These are phyloP conservation scores for Zosterops pallidus DNA, from an alignment of 2,113 vertebrate genomes.

Conservation along the genomic window DNA sequence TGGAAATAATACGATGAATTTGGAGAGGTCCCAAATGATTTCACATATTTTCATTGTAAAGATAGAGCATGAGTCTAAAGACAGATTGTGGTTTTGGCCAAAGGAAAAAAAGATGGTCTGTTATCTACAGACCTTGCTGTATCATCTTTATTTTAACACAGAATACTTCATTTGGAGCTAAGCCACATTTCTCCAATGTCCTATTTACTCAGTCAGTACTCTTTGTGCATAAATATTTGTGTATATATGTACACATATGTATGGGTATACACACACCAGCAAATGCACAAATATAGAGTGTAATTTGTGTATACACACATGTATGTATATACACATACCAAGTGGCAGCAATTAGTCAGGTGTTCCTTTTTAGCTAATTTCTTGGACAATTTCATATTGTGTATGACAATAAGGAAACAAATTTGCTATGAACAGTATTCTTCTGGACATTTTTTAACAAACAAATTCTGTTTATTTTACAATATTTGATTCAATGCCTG, in stretches of 20 bases:
- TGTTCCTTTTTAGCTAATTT: conserved; percentile 33
- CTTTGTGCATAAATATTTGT: neutral
- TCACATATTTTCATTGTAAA: neutral
- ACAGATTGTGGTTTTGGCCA: neutral
- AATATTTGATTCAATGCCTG: conserved; percentile 44
- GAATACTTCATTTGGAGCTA: conserved; percentile 28
- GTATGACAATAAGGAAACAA: conserved; percentile 20
- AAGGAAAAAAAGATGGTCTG: neutral
- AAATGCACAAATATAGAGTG: neutral
- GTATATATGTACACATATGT: neutral
- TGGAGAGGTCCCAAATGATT: neutral
- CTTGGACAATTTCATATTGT: conserved; percentile 12
- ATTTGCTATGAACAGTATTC: conserved; percentile 39
- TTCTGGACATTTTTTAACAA: conserved; percentile 23
- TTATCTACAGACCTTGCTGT: neutral
- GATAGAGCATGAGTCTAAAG: neutral
- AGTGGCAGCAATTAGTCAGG: conserved; percentile 3
- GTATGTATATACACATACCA: neutral
- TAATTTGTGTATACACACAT: neutral
- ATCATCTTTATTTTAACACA: conserved; percentile 19
- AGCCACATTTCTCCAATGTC: neutral
- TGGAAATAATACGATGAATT: neutral
- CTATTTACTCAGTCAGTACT: neutral
- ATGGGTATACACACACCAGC: neutral
- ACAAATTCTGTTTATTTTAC: conserved; percentile 55